phyloP scores from a whole-genome alignment of 2,797 vertebrate species.

The Spinibarbus caldwelli region DNA sequence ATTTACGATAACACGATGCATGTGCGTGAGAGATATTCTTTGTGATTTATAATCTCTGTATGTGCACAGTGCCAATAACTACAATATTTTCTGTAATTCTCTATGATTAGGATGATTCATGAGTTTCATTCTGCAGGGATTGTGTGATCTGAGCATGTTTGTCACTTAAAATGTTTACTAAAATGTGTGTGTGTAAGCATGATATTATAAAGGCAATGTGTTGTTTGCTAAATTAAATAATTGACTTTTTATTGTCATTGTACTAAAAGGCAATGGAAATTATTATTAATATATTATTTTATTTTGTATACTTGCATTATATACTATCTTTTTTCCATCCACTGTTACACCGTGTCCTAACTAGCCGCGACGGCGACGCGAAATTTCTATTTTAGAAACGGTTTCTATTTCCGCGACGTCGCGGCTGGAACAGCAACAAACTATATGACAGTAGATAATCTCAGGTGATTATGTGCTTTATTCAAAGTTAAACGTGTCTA shows the following conservation, averaged over 20 bases:
- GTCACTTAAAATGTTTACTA: background rate
- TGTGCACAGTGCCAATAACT: background rate
- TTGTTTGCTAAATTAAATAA: background rate
- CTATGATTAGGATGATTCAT: background rate
- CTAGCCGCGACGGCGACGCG: too few relatives aligned
- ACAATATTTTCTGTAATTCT: background rate
- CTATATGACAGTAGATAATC: too few relatives aligned
- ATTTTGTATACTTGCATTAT: background rate
- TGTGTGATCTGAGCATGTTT: background rate
- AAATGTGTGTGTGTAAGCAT: too few relatives aligned
- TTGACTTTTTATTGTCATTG: background rate
- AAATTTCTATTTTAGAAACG: too few relatives aligned
- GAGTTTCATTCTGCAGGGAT: background rate
- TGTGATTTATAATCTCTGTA: slow-evolving; percentile 2
- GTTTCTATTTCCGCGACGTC: too few relatives aligned
- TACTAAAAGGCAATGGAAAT: background rate
- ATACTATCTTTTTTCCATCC: background rate
- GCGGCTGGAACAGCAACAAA: too few relatives aligned
- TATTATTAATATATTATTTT: background rate
- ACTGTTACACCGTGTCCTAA: too few relatives aligned
- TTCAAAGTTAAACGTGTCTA: too few relatives aligned
- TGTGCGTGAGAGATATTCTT: background rate
- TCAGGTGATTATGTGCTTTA: too few relatives aligned
- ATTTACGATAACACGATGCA: background rate
- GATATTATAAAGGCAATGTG: background rate